These are phyloP conservation scores for Cassiopea andromeda DNA, from an alignment of 30 jellyfish, hydroid and myxozoan genomes.

Conservation along the genomic window DNA sequence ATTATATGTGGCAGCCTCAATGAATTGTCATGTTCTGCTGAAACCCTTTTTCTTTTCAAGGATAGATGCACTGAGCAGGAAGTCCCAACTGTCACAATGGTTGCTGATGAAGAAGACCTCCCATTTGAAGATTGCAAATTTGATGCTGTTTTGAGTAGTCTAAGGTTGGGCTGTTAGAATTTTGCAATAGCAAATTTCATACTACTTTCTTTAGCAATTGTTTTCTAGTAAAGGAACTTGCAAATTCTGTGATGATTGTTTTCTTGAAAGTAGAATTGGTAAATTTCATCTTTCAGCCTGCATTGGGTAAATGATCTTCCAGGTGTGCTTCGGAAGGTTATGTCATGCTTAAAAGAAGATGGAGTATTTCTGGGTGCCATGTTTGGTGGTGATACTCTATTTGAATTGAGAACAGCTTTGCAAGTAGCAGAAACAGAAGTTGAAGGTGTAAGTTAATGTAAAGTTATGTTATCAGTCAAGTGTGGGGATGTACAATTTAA, in stretches of 20 bases:
- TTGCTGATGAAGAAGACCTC: constrained; percentile 79
- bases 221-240: too few species aligned
- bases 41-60: constrained; percentile 22
- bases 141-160: constrained; percentile 85
- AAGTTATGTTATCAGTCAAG: background rate
- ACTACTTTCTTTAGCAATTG: too few species aligned
- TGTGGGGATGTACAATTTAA: too few species aligned
- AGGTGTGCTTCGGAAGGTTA: constrained; percentile 74
- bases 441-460: constrained; percentile 83
- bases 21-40: background rate
- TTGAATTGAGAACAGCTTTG: constrained; percentile 90
- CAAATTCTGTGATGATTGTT: too few species aligned
- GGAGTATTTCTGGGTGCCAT: constrained; percentile 92
- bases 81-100: constrained; percentile 59
- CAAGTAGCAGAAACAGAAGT: constrained; percentile 96
- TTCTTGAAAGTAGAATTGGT: background rate
- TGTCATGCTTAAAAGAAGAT: constrained; percentile 85
- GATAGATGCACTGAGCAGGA: constrained; percentile 68
- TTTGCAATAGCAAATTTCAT: too few species aligned
- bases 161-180: constrained; percentile 64
- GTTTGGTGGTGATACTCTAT: constrained; percentile 98
- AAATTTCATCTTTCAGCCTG: constrained; percentile 49
- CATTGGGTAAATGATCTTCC: constrained; percentile 98
- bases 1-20: too few species aligned
- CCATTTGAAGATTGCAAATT: constrained; percentile 85